These are phyloP conservation scores for Pantherophis vulpinus DNA, from an alignment of 2,797 vertebrate genomes.

Conservation along the genomic window DNA sequence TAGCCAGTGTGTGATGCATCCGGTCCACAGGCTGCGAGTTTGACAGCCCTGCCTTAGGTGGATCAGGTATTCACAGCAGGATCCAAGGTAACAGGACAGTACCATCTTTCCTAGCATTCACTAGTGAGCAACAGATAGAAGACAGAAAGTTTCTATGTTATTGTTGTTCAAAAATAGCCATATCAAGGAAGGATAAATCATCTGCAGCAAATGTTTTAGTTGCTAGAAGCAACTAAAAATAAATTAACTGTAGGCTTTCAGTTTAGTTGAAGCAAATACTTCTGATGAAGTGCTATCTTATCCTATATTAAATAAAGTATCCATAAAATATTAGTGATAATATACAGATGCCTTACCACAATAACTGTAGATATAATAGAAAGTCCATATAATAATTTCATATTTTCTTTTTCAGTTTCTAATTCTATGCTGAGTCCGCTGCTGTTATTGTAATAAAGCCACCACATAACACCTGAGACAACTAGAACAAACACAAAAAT, in stretches of 20 bases:
- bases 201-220: not conserved
- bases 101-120: no score
- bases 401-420: slow-evolving; percentile 76
- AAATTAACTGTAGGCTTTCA: not conserved
- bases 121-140: not conserved
- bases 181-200: not conserved
- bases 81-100: no score
- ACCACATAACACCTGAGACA: slow-evolving; percentile 76
- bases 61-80: no score
- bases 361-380: slow-evolving; percentile 64
- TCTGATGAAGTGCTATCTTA: not conserved
- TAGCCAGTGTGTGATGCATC: no score
- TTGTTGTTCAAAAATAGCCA: no score
- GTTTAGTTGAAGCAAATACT: not conserved
- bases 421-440: slow-evolving; percentile 67
- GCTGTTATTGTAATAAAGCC: slow-evolving; percentile 74
- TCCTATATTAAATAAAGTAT: not conserved
- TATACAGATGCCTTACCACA: slow-evolving; percentile 62
- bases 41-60: no score
- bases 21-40: no score
- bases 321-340: not conserved
- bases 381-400: slow-evolving; percentile 72
- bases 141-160: not conserved
- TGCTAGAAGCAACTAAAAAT: not conserved
- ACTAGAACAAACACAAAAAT: slow-evolving; percentile 62